A percentile compares a stretch with the other conserved stretches of the same genome.
Evolutionary conservation across 2,888 invertebrate genomes (phyloP).

Genomic region (Melieria crassipennis): DNA sequence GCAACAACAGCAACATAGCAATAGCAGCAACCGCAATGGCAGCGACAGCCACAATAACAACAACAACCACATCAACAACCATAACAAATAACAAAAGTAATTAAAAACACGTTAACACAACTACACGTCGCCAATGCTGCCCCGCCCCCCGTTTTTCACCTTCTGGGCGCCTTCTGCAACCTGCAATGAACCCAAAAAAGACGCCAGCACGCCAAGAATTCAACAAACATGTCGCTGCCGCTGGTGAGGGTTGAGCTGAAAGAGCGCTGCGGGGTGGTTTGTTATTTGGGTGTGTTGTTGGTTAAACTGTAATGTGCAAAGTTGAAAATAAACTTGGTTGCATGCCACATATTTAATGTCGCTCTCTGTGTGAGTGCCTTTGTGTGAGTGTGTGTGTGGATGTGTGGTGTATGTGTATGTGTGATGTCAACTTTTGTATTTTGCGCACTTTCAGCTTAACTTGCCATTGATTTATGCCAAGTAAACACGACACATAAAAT

Average conservation of each 20-base stretch:
- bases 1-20: slow-evolving; percentile 6
- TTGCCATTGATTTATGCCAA: slow-evolving; percentile 51
- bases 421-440: slow-evolving; percentile 58
- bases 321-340: slow-evolving; percentile 58
- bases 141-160: too few relatives aligned
- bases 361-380: neutral
- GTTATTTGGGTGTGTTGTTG: slow-evolving; percentile 14
- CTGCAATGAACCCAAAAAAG: too few relatives aligned
- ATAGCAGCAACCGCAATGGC: neutral
- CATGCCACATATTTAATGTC: slow-evolving; percentile 45
- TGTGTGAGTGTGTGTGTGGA: too few relatives aligned
- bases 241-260: too few relatives aligned
- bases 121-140: neutral
- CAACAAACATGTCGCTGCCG: too few relatives aligned
- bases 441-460: slow-evolving; percentile 37
- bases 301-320: slow-evolving; percentile 48
- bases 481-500: slow-evolving; percentile 46
- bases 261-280: too few relatives aligned
- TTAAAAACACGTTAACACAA: slow-evolving; percentile 57
- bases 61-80: slow-evolving; percentile 9
- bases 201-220: too few relatives aligned
- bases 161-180: too few relatives aligned
- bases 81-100: slow-evolving; percentile 47
- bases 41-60: slow-evolving; percentile 10
- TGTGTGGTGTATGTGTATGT: slow-evolving; percentile 25